Percentiles rank a stretch among this genome's conserved stretches.
Conservation (phyloP, 2,797 vertebrate genomes). For the Paratrypauchen microcephalus region DNA sequence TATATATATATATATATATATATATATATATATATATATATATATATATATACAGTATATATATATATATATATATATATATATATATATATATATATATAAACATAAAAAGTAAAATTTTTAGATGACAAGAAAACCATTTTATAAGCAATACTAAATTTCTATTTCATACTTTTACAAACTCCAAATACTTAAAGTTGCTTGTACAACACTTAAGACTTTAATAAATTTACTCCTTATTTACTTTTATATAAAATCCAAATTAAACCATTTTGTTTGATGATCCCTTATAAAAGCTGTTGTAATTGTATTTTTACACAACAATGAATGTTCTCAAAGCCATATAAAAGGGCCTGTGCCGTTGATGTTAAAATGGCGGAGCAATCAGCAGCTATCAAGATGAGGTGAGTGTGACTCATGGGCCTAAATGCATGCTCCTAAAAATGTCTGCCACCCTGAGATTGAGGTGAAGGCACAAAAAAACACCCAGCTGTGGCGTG, state of each 20-base stretch:
- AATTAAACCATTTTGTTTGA: conserved; percentile 45
- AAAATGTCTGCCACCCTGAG: conserved; percentile 59
- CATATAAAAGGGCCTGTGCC: conserved; percentile 44
- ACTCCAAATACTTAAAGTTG: neutral
- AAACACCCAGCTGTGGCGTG: conserved; percentile 56
- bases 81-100: conserved; percentile 56
- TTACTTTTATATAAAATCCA: conserved; percentile 48
- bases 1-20: too few relatives aligned
- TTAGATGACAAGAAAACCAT: conserved; percentile 63
- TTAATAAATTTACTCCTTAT: conserved; percentile 21
- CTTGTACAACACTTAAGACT: conserved; percentile 7
- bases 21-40: too few relatives aligned
- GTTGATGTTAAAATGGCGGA: conserved; percentile 62
- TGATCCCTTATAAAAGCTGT: conserved; percentile 39
- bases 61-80: conserved; percentile 55
- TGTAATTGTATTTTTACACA: conserved; percentile 53
- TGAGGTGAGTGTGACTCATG: conserved; percentile 67
- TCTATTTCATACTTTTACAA: neutral
- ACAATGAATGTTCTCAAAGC: conserved; percentile 52
- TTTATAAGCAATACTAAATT: conserved; percentile 48
- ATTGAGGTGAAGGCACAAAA: conserved; percentile 42
- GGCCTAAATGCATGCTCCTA: conserved; percentile 66
- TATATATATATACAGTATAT: conserved; percentile 57
- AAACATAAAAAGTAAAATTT: conserved; percentile 70
- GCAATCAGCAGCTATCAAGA: conserved; percentile 57